Evolutionary conservation across 1,140 invertebrate species (phyloP).

Genomic region (Anoplolepis gracilipes): DNA sequence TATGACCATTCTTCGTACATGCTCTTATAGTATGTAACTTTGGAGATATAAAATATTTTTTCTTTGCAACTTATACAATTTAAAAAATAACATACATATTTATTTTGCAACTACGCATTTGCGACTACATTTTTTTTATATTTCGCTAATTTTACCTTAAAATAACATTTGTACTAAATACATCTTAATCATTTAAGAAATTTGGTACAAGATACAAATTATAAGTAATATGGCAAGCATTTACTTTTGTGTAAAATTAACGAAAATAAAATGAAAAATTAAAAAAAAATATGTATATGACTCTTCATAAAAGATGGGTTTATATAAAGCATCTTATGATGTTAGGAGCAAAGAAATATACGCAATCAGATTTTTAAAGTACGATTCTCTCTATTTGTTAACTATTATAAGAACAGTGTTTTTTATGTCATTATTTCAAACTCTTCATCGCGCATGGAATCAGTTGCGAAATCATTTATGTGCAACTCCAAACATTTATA

Average conservation of each 20-base stretch:
- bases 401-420: background rate
- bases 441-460: background rate
- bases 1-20: conserved; percentile 1
- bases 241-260: conserved; percentile 29
- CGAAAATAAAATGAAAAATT: conserved; percentile 36
- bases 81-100: conserved; percentile 7
- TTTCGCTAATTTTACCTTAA: background rate
- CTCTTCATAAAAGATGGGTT: background rate
- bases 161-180: conserved; percentile 37
- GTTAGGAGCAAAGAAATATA: background rate
- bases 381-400: background rate
- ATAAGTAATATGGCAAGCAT: conserved; percentile 26
- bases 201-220: conserved; percentile 11
- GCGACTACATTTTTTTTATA: conserved; percentile 6
- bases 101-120: conserved; percentile 10
- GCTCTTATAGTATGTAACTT: conserved; percentile 11
- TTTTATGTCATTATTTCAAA: conserved; percentile 20
- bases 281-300: conserved; percentile 9
- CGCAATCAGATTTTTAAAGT: background rate
- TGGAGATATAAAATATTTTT: conserved; percentile 38
- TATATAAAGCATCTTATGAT: conserved; percentile 6
- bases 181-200: conserved; percentile 23
- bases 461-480: background rate
- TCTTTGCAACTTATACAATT: conserved; percentile 41
- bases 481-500: background rate